Percentiles rank a stretch among this genome's conserved stretches.
phyloP scores from a whole-genome alignment of 2,797 vertebrate species.

The Pachyuromys duprasi region DNA sequence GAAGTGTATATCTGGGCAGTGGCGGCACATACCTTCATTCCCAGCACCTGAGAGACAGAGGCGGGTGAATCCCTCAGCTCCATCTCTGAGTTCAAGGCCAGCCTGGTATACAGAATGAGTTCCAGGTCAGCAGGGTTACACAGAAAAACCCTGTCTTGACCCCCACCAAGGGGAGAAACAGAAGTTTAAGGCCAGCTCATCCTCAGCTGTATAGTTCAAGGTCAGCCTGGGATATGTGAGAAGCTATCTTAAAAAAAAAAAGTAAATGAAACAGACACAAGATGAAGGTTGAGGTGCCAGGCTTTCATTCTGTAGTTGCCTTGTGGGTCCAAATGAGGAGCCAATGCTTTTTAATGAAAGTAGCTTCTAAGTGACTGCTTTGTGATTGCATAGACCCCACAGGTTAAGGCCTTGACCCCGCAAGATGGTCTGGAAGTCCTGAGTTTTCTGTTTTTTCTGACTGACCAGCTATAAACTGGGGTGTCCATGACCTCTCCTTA shows the following conservation, averaged over 20 bases:
- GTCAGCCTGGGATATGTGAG: neutral
- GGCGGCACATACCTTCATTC: neutral
- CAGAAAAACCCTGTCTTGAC: too few species aligned
- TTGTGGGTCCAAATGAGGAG: neutral
- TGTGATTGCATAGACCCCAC: neutral
- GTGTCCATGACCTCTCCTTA: neutral
- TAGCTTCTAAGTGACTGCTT: neutral
- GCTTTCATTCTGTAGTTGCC: neutral
- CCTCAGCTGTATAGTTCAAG: neutral
- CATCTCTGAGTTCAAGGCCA: neutral
- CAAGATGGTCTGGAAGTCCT: neutral
- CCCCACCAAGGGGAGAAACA: too few species aligned
- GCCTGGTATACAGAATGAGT: neutral
- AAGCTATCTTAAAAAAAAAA: neutral
- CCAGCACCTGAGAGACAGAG: neutral
- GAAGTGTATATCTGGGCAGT: neutral
- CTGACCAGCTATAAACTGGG: neutral
- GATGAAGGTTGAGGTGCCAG: neutral
- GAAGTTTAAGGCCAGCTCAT: neutral
- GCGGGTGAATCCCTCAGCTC: neutral
- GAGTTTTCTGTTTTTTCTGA: neutral
- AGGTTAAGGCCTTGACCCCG: neutral
- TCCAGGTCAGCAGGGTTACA: neutral
- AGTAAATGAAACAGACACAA: neutral
- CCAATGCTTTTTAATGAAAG: neutral